Evolutionary conservation across 2,113 vertebrate species (phyloP).

Genomic region (Odontesthes bonariensis): DNA sequence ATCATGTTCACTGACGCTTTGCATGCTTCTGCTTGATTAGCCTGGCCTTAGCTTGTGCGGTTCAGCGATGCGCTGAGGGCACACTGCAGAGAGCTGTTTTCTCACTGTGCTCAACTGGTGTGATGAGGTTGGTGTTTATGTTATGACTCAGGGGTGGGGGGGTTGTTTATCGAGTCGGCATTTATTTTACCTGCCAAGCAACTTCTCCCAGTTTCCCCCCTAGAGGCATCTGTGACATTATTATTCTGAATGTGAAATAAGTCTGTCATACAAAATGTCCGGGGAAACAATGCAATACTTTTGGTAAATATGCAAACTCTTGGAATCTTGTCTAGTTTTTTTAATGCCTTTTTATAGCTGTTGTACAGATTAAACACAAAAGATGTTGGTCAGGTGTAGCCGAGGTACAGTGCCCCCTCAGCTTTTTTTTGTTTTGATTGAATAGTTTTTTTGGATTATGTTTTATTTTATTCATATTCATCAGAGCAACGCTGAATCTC

Average conservation of each 20-base stretch:
- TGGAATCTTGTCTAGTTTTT: too few relatives aligned
- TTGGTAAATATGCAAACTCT: too few relatives aligned
- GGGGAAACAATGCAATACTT: too few relatives aligned
- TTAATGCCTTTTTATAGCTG: too few relatives aligned
- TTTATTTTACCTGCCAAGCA: neutral
- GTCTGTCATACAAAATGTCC: too few relatives aligned
- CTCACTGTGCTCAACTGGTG: neutral
- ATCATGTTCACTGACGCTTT: conserved; percentile 47
- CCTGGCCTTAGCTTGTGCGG: conserved; percentile 64
- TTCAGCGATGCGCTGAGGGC: conserved; percentile 27
- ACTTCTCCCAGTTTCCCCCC: neutral
- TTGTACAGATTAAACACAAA: too few relatives aligned
- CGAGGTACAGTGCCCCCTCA: too few relatives aligned
- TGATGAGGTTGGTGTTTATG: neutral
- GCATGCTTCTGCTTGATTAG: conserved; percentile 68
- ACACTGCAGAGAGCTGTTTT: conserved; percentile 2
- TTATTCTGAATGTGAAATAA: neutral
- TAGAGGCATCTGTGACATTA: neutral
- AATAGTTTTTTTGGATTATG: too few relatives aligned
- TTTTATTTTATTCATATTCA: too few relatives aligned
- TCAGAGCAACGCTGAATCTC: too few relatives aligned
- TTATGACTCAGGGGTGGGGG: neutral
- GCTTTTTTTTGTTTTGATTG: too few relatives aligned
- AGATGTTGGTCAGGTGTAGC: too few relatives aligned
- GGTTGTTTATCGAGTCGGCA: neutral